Percentiles rank a stretch among this genome's conserved stretches.
Conservation (phyloP, 2,113 vertebrate species). For the Python bivittatus region DNA sequence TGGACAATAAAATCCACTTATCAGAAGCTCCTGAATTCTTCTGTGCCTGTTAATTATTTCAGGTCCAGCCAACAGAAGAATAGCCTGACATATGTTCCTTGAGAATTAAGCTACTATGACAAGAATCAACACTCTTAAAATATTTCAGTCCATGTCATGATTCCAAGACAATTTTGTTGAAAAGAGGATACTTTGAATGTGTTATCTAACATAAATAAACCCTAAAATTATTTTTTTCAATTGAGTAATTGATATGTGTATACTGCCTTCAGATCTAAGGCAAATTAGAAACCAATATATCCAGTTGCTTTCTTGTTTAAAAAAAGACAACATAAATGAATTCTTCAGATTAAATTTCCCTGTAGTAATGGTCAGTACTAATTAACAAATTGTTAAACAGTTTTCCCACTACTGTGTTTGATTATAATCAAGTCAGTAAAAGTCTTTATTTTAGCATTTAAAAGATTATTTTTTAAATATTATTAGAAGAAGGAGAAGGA, state of each 20-base stretch:
- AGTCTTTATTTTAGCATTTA: slow-evolving; percentile 20
- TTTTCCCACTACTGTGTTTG: slow-evolving; percentile 54
- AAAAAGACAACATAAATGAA: slow-evolving; percentile 40
- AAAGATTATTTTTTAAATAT: not conserved
- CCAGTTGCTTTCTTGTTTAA: slow-evolving; percentile 40
- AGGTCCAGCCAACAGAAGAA: no score
- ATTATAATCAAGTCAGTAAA: slow-evolving; percentile 64
- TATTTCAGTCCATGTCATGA: not conserved
- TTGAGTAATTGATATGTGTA: slow-evolving; percentile 7
- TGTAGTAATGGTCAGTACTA: slow-evolving; percentile 63
- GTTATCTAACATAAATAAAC: slow-evolving; percentile 15
- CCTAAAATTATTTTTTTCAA: slow-evolving; percentile 48
- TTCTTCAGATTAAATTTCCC: slow-evolving; percentile 52
- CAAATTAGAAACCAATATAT: slow-evolving; percentile 14
- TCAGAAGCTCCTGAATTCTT: no score
- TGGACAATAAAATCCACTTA: no score
- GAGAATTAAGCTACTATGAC: no score
- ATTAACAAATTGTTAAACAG: slow-evolving; percentile 67
- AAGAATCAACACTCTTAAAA: not conserved
- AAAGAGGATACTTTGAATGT: slow-evolving; percentile 15
- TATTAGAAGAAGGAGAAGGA: not conserved
- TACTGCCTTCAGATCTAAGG: not conserved
- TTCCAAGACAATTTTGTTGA: not conserved
- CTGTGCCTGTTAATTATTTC: no score
- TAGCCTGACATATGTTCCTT: not conserved